Evolutionary conservation across 2,888 invertebrate species (phyloP).

Genomic region (Euspilapteryx auroguttella): DNA sequence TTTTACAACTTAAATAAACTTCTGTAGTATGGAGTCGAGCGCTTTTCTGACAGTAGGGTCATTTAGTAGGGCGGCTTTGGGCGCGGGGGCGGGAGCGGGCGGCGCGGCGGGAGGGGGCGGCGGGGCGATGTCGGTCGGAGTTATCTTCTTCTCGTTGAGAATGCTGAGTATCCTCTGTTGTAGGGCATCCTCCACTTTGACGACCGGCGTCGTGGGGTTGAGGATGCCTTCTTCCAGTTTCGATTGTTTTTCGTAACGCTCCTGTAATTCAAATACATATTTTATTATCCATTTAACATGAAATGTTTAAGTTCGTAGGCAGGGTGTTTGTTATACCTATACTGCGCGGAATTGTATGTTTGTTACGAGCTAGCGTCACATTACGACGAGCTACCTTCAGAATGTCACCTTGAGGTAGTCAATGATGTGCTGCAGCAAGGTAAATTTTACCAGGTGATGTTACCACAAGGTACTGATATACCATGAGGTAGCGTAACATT

Average conservation of each 20-base stretch:
- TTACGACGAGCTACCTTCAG: too few species aligned
- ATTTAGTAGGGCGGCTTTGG: constrained; percentile 64
- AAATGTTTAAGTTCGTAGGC: too few species aligned
- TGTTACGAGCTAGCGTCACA: too few species aligned
- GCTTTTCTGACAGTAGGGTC: constrained; percentile 81
- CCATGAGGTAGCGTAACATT: too few species aligned
- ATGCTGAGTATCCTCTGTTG: constrained; percentile 80
- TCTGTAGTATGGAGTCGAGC: constrained; percentile 67
- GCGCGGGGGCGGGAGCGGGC: constrained; percentile 16
- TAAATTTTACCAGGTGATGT: too few species aligned
- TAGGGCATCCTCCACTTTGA: constrained; percentile 67
- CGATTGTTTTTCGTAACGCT: constrained; percentile 72
- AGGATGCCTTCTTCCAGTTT: constrained; percentile 76
- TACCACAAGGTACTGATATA: too few species aligned
- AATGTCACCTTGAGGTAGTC: constrained; percentile 50
- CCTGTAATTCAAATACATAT: constrained; percentile 47
- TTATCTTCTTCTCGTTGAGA: constrained; percentile 67
- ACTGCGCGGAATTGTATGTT: too few species aligned
- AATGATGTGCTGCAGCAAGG: constrained; percentile 77
- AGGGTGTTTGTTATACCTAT: too few species aligned
- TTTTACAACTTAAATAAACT: too few species aligned
- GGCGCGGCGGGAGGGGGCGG: constrained; percentile 18
- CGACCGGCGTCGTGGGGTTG: constrained; percentile 32
- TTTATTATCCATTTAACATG: too few species aligned
- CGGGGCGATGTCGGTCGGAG: constrained; percentile 12